These are phyloP conservation scores for Ardeotis arabs DNA, from an alignment of 2,113 vertebrate genomes.

Conservation along the genomic window DNA sequence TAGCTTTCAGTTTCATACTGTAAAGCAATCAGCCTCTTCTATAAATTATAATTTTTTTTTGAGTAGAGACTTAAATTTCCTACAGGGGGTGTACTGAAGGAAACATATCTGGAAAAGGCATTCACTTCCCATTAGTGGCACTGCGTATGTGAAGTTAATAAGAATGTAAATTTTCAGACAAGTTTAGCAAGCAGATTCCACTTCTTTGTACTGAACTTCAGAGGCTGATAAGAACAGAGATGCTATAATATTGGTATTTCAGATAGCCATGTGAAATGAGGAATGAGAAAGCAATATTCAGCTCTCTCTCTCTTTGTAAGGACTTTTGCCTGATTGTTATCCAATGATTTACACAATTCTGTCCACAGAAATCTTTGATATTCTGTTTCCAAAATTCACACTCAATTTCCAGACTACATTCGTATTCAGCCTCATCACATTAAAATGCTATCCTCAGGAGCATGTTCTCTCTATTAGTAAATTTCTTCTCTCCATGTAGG, in stretches of 20 bases:
- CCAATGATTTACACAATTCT: background rate
- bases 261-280: background rate
- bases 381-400: background rate
- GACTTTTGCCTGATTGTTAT: background rate
- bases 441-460: background rate
- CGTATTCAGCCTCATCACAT: background rate
- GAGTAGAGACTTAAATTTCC: background rate
- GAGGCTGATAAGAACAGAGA: background rate
- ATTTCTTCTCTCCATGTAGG: background rate
- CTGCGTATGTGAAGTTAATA: background rate
- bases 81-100: background rate
- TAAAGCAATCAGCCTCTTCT: constrained; percentile 28
- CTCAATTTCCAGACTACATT: background rate
- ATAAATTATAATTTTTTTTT: background rate
- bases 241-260: background rate
- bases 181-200: background rate
- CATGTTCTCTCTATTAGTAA: background rate
- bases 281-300: background rate
- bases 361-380: background rate
- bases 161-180: background rate
- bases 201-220: background rate
- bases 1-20: constrained; percentile 22
- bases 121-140: background rate
- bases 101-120: constrained; percentile 34
- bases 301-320: background rate